A percentile compares a stretch with the other conserved stretches of the same genome.
These are phyloP conservation scores for Podarcis raffonei DNA, from an alignment of 2,113 vertebrate species.

Conservation along the genomic window DNA sequence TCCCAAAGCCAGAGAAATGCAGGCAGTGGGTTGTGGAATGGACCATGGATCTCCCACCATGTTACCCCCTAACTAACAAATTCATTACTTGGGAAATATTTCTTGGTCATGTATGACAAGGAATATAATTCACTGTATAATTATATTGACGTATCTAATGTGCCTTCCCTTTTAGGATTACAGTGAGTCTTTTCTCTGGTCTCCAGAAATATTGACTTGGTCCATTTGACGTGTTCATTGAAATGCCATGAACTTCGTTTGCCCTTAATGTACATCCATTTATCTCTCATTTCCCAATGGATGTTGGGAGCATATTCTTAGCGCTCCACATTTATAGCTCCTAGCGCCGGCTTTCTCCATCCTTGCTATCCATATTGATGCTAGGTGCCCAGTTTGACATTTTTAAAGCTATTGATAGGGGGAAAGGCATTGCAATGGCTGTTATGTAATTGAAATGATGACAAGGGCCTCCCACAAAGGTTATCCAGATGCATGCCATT, in stretches of 20 bases:
- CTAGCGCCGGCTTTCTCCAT: neutral
- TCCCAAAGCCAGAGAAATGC: neutral
- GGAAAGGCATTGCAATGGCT: neutral
- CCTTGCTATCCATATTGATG: neutral
- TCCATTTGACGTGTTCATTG: neutral
- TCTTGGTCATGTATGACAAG: neutral
- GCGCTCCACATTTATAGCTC: neutral
- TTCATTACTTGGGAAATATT: neutral
- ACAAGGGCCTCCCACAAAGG: neutral
- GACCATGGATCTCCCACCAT: neutral
- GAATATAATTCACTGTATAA: neutral
- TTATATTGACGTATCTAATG: neutral
- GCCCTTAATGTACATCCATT: neutral
- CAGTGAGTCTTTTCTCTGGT: neutral
- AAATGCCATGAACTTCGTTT: neutral
- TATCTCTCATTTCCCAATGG: neutral
- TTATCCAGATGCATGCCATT: neutral
- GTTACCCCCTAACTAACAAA: neutral
- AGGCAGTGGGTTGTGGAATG: neutral
- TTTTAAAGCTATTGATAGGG: neutral
- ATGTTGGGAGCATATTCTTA: neutral
- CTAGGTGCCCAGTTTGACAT: neutral
- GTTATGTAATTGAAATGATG: neutral
- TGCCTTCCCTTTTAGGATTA: neutral
- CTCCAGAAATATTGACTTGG: neutral